Evolutionary conservation across 2,888 invertebrate species (phyloP).

Genomic region (Sarcophaga subvicina): DNA sequence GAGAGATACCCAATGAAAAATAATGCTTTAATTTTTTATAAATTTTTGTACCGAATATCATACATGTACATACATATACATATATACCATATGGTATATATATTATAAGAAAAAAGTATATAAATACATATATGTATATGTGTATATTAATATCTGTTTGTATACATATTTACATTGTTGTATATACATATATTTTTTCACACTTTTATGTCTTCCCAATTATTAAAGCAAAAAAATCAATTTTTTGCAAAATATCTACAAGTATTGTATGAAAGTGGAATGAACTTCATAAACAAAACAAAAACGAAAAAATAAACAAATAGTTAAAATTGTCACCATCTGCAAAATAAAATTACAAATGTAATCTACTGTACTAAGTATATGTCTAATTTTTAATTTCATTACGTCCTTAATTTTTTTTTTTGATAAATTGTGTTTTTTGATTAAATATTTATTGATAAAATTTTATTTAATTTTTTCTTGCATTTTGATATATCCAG

Average conservation of each 20-base stretch:
- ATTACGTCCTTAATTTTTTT: no score
- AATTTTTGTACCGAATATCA: slow-evolving; percentile 53
- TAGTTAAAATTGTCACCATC: neutral
- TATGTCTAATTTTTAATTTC: no score
- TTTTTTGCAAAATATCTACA: slow-evolving; percentile 50
- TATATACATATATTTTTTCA: slow-evolving; percentile 65
- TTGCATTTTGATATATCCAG: no score
- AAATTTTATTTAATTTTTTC: no score
- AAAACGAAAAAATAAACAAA: neutral
- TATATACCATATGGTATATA: neutral
- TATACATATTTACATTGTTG: slow-evolving; percentile 10
- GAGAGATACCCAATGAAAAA: neutral
- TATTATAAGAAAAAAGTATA: slow-evolving; percentile 19
- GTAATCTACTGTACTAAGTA: no score
- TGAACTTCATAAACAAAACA: neutral
- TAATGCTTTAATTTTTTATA: slow-evolving; percentile 62
- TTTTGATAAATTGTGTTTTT: no score
- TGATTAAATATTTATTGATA: no score
- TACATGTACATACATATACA: slow-evolving; percentile 19
- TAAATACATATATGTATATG: slow-evolving; percentile 10
- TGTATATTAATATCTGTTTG: no score
- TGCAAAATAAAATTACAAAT: no score
- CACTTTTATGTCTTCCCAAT: slow-evolving; percentile 70
- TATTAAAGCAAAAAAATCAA: slow-evolving; percentile 57
- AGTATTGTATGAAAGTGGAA: slow-evolving; percentile 13